Conservation (phyloP, 2,888 invertebrate species). For the Andrena camellia region DNA sequence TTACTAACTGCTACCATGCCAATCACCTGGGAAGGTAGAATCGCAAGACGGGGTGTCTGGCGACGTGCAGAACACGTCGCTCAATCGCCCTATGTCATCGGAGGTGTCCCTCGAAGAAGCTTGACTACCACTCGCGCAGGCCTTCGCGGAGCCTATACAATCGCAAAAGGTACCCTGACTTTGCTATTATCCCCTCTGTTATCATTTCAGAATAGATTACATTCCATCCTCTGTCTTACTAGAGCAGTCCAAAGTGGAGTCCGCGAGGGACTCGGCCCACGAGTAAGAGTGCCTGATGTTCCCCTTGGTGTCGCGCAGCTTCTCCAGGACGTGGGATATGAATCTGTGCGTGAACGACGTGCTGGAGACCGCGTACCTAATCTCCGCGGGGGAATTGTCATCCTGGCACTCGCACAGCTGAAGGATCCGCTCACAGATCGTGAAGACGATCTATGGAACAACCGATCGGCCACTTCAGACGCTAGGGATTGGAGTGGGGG, state of each 20-base stretch:
- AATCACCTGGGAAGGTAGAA: constrained; percentile 79
- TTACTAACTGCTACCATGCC: not conserved
- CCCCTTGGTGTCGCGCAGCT: constrained; percentile 74
- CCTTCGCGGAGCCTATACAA: constrained; percentile 64
- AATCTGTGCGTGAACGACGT: constrained; percentile 88
- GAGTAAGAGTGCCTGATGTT: constrained; percentile 80
- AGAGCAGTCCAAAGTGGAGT: constrained; percentile 79
- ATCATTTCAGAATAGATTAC: no score
- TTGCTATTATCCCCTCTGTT: not conserved
- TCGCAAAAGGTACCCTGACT: not conserved
- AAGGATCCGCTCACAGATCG: constrained; percentile 91
- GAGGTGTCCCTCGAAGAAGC: constrained; percentile 74
- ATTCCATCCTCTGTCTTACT: constrained; percentile 66
- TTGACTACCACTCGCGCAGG: constrained; percentile 68
- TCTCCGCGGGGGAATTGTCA: constrained; percentile 85
- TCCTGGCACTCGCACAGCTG: constrained; percentile 89
- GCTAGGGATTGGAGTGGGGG: not conserved
- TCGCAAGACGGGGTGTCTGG: constrained; percentile 83
- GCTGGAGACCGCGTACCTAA: constrained; percentile 86
- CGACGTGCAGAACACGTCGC: constrained; percentile 80
- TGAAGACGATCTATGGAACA: constrained; percentile 89
- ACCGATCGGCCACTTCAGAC: not conserved
- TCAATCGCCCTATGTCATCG: constrained; percentile 77
- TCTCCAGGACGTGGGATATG: constrained; percentile 85
- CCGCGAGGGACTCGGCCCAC: constrained; percentile 80